Percentiles rank a stretch among this genome's conserved stretches.
These are phyloP conservation scores for Amphipoea lucens DNA, from an alignment of 2,888 invertebrate genomes.

Conservation along the genomic window DNA sequence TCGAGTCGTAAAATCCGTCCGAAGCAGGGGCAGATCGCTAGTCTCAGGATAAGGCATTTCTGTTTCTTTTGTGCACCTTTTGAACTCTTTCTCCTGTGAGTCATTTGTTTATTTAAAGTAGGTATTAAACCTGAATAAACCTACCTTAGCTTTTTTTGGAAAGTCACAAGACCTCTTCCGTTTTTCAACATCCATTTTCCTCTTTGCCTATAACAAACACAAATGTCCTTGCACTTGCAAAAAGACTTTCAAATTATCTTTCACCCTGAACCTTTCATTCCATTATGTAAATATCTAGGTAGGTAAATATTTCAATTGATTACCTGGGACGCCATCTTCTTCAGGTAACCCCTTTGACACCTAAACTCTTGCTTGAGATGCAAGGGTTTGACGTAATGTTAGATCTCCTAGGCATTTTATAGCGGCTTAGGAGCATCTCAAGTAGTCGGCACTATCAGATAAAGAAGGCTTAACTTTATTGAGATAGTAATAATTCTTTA, in stretches of 20 bases:
- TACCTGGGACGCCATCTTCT: constrained; percentile 61
- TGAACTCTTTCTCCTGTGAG: not conserved
- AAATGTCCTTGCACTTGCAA: constrained; percentile 2
- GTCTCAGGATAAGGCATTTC: not conserved
- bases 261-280: not conserved
- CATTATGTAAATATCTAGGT: not conserved
- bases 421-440: constrained; percentile 54
- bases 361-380: constrained; percentile 34
- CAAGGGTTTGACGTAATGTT: constrained; percentile 21
- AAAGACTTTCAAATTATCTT: not conserved
- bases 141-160: constrained; percentile 15
- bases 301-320: not conserved
- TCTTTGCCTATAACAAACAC: constrained; percentile 13
- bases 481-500: constrained; percentile 67
- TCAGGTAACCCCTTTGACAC: constrained; percentile 9
- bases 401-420: constrained; percentile 52
- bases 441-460: constrained; percentile 68
- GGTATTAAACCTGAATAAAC: not conserved
- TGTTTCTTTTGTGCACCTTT: not conserved
- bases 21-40: too few relatives aligned
- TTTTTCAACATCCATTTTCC: constrained; percentile 13
- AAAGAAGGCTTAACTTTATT: constrained; percentile 66
- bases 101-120: not conserved
- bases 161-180: not conserved
- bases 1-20: too few relatives aligned